Conservation (phyloP, 2,888 invertebrate species). For the Mythimna albipuncta region DNA sequence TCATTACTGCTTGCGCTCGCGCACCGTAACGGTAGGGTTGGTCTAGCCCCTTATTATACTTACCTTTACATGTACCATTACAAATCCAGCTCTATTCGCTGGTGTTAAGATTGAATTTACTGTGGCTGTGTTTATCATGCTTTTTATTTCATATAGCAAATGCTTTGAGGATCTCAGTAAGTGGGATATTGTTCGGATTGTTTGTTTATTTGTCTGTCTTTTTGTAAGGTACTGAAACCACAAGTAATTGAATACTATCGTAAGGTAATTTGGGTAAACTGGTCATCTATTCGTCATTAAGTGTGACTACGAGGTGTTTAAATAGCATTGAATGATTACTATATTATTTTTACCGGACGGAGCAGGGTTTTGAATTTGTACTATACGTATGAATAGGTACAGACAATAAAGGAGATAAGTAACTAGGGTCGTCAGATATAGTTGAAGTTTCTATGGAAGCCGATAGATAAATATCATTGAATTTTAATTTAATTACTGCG, state of each 20-base stretch:
- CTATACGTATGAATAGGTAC: not conserved
- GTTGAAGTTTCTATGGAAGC: too few relatives aligned
- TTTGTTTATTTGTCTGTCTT: constrained; percentile 51
- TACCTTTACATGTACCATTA: constrained; percentile 11
- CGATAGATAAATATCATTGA: too few relatives aligned
- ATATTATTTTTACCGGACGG: too few relatives aligned
- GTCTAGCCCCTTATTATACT: constrained; percentile 72
- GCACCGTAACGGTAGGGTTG: constrained; percentile 86
- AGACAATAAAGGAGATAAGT: too few relatives aligned
- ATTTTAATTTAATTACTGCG: too few relatives aligned
- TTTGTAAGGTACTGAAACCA: constrained; percentile 25
- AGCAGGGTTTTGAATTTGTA: not conserved
- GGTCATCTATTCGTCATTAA: constrained; percentile 1
- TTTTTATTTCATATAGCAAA: constrained; percentile 54
- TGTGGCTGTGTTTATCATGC: not conserved
- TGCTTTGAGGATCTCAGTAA: constrained; percentile 48
- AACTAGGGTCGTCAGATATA: too few relatives aligned
- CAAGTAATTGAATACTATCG: constrained; percentile 31
- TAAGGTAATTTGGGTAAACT: constrained; percentile 2
- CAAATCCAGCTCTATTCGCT: not conserved
- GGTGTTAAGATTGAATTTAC: not conserved
- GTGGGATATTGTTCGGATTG: constrained; percentile 78
- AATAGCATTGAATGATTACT: not conserved
- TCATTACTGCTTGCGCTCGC: constrained; percentile 82
- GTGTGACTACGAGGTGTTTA: not conserved